Conservation (phyloP, 2,888 invertebrate species). For the Apodemia zela region DNA sequence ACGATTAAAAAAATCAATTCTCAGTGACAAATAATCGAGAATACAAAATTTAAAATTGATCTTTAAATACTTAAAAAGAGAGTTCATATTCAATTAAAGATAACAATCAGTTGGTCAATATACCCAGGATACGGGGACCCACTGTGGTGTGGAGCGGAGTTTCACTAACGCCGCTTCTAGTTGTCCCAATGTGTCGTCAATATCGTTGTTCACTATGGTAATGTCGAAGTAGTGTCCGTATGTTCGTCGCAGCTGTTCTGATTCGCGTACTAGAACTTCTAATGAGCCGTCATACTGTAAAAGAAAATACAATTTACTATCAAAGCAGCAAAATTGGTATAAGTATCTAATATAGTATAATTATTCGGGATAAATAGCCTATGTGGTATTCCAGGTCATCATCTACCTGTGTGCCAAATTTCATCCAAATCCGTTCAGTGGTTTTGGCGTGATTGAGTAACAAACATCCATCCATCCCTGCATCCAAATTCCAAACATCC, state of each 20-base stretch:
- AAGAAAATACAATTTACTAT: neutral
- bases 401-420: too few relatives aligned
- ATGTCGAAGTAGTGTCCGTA: slow-evolving; percentile 99
- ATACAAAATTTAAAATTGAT: slow-evolving; percentile 19
- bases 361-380: too few relatives aligned
- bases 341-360: too few relatives aligned
- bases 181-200: slow-evolving; percentile 97
- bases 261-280: slow-evolving; percentile 97
- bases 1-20: slow-evolving; percentile 12
- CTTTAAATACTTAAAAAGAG: neutral
- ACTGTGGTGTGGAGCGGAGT: slow-evolving; percentile 94
- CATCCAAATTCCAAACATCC: too few relatives aligned
- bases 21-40: slow-evolving; percentile 20
- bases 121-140: slow-evolving; percentile 99
- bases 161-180: slow-evolving; percentile 95
- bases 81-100: slow-evolving; percentile 26
- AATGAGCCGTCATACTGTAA: slow-evolving; percentile 97
- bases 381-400: too few relatives aligned
- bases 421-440: too few relatives aligned
- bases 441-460: too few relatives aligned
- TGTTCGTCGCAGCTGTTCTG: slow-evolving; percentile 96
- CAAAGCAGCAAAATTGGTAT: too few relatives aligned
- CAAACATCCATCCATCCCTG: too few relatives aligned
- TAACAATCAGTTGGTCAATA: slow-evolving; percentile 84
- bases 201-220: slow-evolving; percentile 99